Base-by-base conservation (phyloP, 2,888 invertebrate species). In the Apodemia hepburni region DNA sequence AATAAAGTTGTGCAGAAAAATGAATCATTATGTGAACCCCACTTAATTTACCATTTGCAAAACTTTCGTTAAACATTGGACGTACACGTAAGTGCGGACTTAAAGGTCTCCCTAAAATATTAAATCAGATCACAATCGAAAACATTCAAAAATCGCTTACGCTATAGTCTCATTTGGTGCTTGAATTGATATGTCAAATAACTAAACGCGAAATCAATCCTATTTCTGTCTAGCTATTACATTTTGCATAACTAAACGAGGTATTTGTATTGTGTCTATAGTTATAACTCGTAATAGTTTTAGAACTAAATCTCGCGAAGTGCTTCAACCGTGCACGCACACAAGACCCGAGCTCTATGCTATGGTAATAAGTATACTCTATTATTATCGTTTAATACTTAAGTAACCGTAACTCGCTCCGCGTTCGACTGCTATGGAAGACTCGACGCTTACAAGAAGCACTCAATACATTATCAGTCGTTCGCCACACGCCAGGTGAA, bases 341-440 rank as follows among this genome's bases (percentile, higher is more conserved):
- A 74, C 73, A 72, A 76, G 78, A 75, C 76, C 78, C 84, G 81
- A 79, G 82, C 80, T 73, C 84, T 88, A 87, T 80, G 73, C 87
- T 89, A 87, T 80, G 74, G 79, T 87, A 47, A 47, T 47, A 85
- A 84, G 83, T 87, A 86, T 84, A 88, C 82, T 77, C 87, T 90
- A 90, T 88, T 88, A 90, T 89, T 90, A 90, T 91, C 86, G 77
- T 84, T 87, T 89, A 89, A 88, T 91, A 89, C 90, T 90, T 91
- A 90, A 80, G 81, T 86, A 83, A 88, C 84, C 87, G 82, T 85
- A 83, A 81, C 80, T 75, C 81, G 71, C 77, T 76, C 74, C 79
- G 87, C 87, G 87, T 75, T 78, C 87, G 89, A 90, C 90, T 87
- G 90, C 84, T 90, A 87, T 91, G 91, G 91, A 91, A 91, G 91